Evolutionary conservation across 1,140 invertebrate genomes (phyloP).

Genomic region (Aphaenogaster ashmeadi): DNA sequence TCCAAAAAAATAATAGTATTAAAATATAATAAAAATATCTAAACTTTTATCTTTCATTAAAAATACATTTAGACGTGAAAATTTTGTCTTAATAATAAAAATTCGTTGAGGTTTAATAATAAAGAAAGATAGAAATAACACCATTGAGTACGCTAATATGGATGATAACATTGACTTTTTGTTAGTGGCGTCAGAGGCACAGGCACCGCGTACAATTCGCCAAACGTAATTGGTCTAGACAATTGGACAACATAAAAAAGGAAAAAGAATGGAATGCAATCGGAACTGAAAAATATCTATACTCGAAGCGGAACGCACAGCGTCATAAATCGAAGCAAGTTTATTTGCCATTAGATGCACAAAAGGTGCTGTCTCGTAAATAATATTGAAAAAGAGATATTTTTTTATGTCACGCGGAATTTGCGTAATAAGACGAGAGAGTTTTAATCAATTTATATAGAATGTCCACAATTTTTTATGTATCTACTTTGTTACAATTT

Average conservation of each 20-base stretch:
- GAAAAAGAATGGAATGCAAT: conserved; percentile 33
- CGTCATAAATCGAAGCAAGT: conserved; percentile 45
- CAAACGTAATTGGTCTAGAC: conserved; percentile 40
- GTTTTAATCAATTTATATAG: not conserved
- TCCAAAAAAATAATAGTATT: not conserved
- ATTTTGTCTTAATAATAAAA: not conserved
- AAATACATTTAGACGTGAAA: too few species aligned
- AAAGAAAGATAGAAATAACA: not conserved
- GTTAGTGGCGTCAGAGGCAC: not conserved
- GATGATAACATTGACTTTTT: conserved; percentile 10
- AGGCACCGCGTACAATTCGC: not conserved
- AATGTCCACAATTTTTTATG: not conserved
- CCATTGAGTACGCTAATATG: conserved; percentile 2
- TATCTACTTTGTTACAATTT: not conserved
- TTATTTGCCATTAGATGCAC: not conserved
- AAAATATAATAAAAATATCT: conserved; percentile 1
- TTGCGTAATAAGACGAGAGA: not conserved
- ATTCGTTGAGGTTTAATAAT: conserved; percentile 5
- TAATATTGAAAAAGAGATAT: conserved; percentile 26
- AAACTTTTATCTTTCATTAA: not conserved
- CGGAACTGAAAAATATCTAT: conserved; percentile 6
- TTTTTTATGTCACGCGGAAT: not conserved
- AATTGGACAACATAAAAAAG: conserved; percentile 19
- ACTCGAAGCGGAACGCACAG: not conserved
- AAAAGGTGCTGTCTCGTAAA: conserved; percentile 26